Conservation (phyloP, 53 echinoderm and acorn worm species). For the Glandiceps talaboti region DNA sequence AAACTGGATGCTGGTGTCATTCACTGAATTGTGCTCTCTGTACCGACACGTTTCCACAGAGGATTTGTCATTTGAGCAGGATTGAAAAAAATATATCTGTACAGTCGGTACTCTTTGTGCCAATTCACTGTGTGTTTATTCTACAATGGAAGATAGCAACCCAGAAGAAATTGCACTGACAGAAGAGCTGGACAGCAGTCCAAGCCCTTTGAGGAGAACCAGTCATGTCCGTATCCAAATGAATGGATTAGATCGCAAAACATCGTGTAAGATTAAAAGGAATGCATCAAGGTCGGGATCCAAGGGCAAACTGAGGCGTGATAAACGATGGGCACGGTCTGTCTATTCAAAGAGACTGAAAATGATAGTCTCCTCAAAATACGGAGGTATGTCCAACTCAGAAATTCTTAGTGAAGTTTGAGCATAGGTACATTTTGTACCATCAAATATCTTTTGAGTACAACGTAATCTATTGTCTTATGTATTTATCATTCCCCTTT, state of each 20-base stretch:
- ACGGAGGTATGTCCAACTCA: conserved; percentile 98
- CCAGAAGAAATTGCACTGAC: not conserved
- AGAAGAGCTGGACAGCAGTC: not conserved
- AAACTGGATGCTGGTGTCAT: no score
- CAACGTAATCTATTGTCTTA: no score
- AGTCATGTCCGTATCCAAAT: not conserved
- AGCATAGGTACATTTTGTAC: no score
- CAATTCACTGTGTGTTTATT: no score
- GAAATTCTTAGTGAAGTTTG: no score
- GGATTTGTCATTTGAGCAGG: no score
- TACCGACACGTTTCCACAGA: no score
- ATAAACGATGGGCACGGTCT: conserved; percentile 52
- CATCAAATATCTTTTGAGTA: no score
- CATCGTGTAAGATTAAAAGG: not conserved
- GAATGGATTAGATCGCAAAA: not conserved
- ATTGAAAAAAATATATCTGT: no score
- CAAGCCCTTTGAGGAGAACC: not conserved
- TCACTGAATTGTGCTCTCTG: no score
- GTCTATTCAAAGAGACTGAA: conserved; percentile 73
- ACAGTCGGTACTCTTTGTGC: no score
- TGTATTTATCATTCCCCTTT: no score
- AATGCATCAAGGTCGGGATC: not conserved
- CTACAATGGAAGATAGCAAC: not conserved
- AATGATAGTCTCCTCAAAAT: conserved; percentile 68
- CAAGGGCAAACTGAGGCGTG: not conserved